Evolutionary conservation across 1,140 invertebrate genomes (phyloP), one percentile per base, ranked within the genome.

Genomic region (Idris sp.): DNA sequence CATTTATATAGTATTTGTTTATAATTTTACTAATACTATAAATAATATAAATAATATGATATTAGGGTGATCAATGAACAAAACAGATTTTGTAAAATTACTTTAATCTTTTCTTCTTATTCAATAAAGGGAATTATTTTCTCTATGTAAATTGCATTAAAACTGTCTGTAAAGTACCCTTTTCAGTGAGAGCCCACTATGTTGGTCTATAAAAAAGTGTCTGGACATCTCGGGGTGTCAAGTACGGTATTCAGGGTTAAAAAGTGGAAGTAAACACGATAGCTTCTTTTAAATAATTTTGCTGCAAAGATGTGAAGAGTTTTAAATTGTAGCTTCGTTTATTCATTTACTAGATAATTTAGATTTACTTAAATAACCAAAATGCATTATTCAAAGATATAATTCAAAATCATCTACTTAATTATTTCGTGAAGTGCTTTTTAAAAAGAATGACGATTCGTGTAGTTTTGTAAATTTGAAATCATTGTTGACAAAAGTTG

Each of bases 51-150:
- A n/a, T n/a, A n/a, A n/a, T n/a, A n/a, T n/a, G n/a, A n/a, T n/a
- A n/a, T n/a, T n/a, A n/a, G n/a, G n/a, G n/a, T n/a, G n/a, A n/a
- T n/a, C n/a, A n/a, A n/a, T n/a, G n/a, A n/a, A n/a, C n/a, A n/a
- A n/a, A n/a, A n/a, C n/a, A n/a, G n/a, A n/a, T n/a, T n/a, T n/a
- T n/a, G n/a, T n/a, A n/a, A n/a, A n/a, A n/a, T n/a, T n/a, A n/a
- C n/a, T n/a, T n/a, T n/a, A n/a, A n/a, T n/a, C n/a, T n/a, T n/a
- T n/a, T n/a, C n/a, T n/a, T n/a, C n/a, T n/a, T n/a, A n/a, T n/a
- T n/a, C n/a, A 51, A 54, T 49, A 36, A 58, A 69, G 59, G 53
- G 33, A 59, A 69, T 61, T 43, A 69, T 69, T 53, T 59, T 10
- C 25, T n/a, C 30, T 26, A 15, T 30, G 30, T 13, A 25, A 59